phyloP scores from a whole-genome alignment of 92 coral and sea anemone species.

The Meandrina meandrites region DNA sequence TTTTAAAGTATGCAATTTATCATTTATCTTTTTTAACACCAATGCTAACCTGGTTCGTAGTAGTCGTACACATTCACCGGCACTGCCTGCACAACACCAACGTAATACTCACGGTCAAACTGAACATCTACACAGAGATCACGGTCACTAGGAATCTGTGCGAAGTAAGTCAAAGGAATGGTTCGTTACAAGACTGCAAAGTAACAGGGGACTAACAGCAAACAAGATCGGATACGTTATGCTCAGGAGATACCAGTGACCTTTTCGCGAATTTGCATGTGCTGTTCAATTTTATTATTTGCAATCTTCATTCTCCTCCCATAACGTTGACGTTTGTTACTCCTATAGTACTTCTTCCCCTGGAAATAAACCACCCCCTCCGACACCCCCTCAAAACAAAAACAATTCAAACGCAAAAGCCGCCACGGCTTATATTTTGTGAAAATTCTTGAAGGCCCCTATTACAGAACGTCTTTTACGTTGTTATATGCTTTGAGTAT shows the following conservation, averaged over 20 bases:
- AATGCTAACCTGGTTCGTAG: slow-evolving; percentile 60
- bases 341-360: too few relatives aligned
- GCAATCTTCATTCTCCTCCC: too few relatives aligned
- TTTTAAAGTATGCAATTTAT: background rate
- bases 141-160: slow-evolving; percentile 73
- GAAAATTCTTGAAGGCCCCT: too few relatives aligned
- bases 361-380: too few relatives aligned
- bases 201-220: background rate
- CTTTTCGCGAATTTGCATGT: background rate
- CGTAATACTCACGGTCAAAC: slow-evolving; percentile 63
- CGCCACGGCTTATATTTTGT: too few relatives aligned
- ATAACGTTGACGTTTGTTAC: too few relatives aligned
- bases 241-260: background rate
- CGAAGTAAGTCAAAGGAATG: background rate
- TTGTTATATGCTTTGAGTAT: too few relatives aligned
- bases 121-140: slow-evolving; percentile 62
- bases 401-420: too few relatives aligned
- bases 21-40: background rate
- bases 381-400: too few relatives aligned
- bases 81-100: slow-evolving; percentile 89
- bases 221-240: background rate
- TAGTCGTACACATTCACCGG: slow-evolving; percentile 95
- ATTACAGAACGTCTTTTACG: too few relatives aligned
- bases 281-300: background rate
- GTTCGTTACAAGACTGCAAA: background rate